Percentiles rank a stretch among this genome's conserved stretches.
Conservation (phyloP, 2,888 invertebrate genomes). For the Nemotelus pantherinus region DNA sequence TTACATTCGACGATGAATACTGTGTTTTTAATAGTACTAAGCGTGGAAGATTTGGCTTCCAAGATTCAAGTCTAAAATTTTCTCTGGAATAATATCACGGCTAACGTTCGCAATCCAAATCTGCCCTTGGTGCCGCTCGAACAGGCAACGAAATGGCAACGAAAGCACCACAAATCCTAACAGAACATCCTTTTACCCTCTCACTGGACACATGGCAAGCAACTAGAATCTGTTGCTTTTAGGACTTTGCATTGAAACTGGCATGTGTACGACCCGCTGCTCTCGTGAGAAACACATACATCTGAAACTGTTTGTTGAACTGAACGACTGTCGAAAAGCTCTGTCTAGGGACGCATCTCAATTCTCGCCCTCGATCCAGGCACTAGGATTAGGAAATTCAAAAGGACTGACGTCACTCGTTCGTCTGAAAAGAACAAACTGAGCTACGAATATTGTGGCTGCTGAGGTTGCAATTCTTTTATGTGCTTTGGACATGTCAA, state of each 20-base stretch:
- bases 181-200: slow-evolving; percentile 14
- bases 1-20: too few relatives aligned
- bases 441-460: not conserved
- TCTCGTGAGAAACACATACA: not conserved
- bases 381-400: not conserved
- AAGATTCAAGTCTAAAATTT: slow-evolving; percentile 20
- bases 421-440: not conserved
- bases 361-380: slow-evolving; percentile 17
- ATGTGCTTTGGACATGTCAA: slow-evolving; percentile 28
- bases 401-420: slow-evolving; percentile 22
- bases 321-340: slow-evolving; percentile 29
- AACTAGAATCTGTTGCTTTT: slow-evolving; percentile 34
- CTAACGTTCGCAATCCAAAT: not conserved
- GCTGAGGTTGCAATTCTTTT: slow-evolving; percentile 42
- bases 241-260: not conserved
- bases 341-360: slow-evolving; percentile 28
- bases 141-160: not conserved
- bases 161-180: slow-evolving; percentile 22
- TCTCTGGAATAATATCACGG: slow-evolving; percentile 23
- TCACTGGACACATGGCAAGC: not conserved
- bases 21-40: too few relatives aligned
- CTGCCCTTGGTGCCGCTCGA: not conserved
- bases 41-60: too few relatives aligned
- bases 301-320: not conserved
- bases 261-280: slow-evolving; percentile 2